Conservation (phyloP, 2,797 vertebrate species). For the Mormyrus proboscirostris region DNA sequence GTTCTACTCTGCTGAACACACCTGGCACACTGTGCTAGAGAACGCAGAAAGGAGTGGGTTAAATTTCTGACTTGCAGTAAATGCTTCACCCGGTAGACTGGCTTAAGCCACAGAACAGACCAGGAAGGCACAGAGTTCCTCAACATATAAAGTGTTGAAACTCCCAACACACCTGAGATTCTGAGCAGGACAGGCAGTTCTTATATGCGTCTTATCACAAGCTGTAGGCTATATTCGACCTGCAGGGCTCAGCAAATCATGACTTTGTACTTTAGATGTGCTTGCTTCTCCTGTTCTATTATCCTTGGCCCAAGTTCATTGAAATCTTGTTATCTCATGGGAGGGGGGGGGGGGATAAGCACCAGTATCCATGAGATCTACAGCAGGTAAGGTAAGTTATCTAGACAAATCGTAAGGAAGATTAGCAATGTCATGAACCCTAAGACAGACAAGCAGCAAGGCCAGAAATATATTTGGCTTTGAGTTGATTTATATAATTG, state of each 20-base stretch:
- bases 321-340: neutral
- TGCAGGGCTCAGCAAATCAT: neutral
- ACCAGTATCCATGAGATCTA: neutral
- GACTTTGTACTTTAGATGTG: constrained; percentile 2
- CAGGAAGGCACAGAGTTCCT: neutral
- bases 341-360: neutral
- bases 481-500: neutral
- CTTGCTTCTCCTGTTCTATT: neutral
- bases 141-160: neutral
- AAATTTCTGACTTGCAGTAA: neutral
- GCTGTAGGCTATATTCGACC: neutral
- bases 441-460: neutral
- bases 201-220: neutral
- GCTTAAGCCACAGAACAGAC: neutral
- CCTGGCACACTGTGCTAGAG: neutral
- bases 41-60: neutral
- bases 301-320: neutral
- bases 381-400: neutral
- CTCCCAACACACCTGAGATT: neutral
- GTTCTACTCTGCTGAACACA: neutral
- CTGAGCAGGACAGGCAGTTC: neutral
- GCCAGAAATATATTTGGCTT: constrained; percentile 7
- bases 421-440: neutral
- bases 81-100: neutral
- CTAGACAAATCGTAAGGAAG: neutral